Evolutionary conservation across 2,888 invertebrate species (phyloP), one percentile per base, ranked within the genome.

Genomic region (Helicoverpa assulta): DNA sequence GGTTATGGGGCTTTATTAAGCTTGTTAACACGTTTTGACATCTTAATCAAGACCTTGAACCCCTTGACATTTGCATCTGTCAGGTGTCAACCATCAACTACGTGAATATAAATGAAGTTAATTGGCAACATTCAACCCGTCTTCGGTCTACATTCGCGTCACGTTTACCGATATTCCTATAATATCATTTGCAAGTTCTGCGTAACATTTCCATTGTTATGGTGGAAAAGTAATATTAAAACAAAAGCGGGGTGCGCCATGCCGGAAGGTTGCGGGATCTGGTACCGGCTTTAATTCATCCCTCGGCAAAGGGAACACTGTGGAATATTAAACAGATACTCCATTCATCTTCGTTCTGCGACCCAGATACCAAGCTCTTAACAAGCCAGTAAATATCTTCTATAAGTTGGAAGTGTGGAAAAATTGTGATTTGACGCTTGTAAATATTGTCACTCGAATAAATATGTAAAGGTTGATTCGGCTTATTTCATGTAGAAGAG

Each of bases 261-360:
- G 70, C 71, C 78, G 80, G 78, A 83, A 80, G 73, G 74, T 73
- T 78, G 83, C 55, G 74, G 75, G 77, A 87, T 87, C 88, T 86
- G 84, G 85, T 83, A 80, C 83, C 70, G 77, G 84, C 85, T 90
- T 90, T 90, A 91, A 91, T 92, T 90, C 88, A 89, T 87, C 84
- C 79, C 85, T 79, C 63, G 73, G 76, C 69, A 80, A 78, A 81
- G 81, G 77, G 83, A 86, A 87, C 85, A 84, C 84, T 68, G 83
- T 86, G 84, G 87, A 89, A 90, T 90, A 91, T 88, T 90, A 89
- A 91, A 87, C 84, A 84, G 87, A 82, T 80, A 82, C 75, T 84
- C 85, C 84, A 89, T 90, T 88, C 89, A 90, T 89, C 85, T 82
- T 78, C 76, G 83, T 79, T 83, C 67, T 66, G 69, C 85, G 90